Evolutionary conservation across 1,140 invertebrate species (phyloP).

Genomic region (Heliconius eleuchia): DNA sequence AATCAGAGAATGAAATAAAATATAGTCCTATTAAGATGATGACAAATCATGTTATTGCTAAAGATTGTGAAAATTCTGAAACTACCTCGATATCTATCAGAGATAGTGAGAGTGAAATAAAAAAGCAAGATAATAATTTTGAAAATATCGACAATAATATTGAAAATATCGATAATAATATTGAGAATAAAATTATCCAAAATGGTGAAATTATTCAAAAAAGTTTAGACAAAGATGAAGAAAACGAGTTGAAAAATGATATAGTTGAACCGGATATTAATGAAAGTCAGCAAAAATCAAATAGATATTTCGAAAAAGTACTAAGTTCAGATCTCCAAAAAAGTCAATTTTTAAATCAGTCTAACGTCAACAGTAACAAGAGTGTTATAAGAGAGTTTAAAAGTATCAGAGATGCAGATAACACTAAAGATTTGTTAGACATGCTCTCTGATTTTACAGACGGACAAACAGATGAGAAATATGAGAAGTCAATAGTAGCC

Average conservation of each 20-base stretch:
- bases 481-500: background rate
- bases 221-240: background rate
- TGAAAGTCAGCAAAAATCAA: slow-evolving; percentile 34
- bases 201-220: background rate
- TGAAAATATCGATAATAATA: slow-evolving; percentile 24
- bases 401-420: slow-evolving; percentile 53
- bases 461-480: slow-evolving; percentile 21
- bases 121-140: background rate
- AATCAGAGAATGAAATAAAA: slow-evolving; percentile 1
- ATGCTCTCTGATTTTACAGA: slow-evolving; percentile 66
- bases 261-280: background rate
- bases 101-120: slow-evolving; percentile 37
- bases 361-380: slow-evolving; percentile 18
- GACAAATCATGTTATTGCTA: background rate
- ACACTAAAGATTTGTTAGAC: slow-evolving; percentile 62
- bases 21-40: background rate
- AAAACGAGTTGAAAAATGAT: background rate
- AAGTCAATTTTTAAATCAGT: slow-evolving; percentile 29
- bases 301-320: slow-evolving; percentile 48
- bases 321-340: slow-evolving; percentile 40
- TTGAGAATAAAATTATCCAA: slow-evolving; percentile 5
- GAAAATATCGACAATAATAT: background rate
- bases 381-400: slow-evolving; percentile 31
- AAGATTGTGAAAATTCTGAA: slow-evolving; percentile 7
- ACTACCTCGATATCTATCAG: slow-evolving; percentile 45